Base-by-base conservation (phyloP, 2,797 vertebrate species). In the Dipus sagitta region DNA sequence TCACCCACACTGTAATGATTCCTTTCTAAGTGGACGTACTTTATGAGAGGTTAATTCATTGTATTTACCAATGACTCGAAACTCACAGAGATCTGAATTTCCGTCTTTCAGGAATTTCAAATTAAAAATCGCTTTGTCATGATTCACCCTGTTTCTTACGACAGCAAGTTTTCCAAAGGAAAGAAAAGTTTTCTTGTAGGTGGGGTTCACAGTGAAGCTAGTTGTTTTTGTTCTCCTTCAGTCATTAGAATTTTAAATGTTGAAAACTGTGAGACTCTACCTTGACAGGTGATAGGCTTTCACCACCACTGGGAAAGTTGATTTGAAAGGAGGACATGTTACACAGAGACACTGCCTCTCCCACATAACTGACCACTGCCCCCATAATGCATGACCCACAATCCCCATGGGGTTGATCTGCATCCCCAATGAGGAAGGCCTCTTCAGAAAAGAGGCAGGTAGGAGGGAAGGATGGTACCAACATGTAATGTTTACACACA, bases 101-200 rank as follows among this genome's bases (percentile, higher is more conserved):
- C 93, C 98, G 97, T 93, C 91, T 97, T 97, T 95, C 78, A 80
- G 54, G 96, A 96, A 96, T 95, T 97, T 96, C 94, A 95, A 93
- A 97, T 97, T 97, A 98, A 97, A 98, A 98, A 93, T 92, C 96
- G 89, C 65, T 96, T 96, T 96, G 89, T 88, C 83, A 90, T 92
- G 93, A 97, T 96, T 98, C 96, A 97, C 76, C 91, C 86, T 67
- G 80, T 93, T 93, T 96, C 92, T 3, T 94, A 78, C 90, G 96
- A 91, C 97, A 96, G 67, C 6, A 54, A 95, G 77, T 97, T 88
- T 96, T 86, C 23, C 67, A 91, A 95, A 92, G 92, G 18, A 86
- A 96, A 93, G 93, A 15, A 88, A 89, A 91, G 58, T 82, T 62
- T 76, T 79, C 74, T 71, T 86, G 38, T 71, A 92, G 77, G 84